Percentiles rank a stretch among this genome's conserved stretches.
phyloP scores from a whole-genome alignment of 1,140 invertebrate species.

The Nasonia longicornis region DNA sequence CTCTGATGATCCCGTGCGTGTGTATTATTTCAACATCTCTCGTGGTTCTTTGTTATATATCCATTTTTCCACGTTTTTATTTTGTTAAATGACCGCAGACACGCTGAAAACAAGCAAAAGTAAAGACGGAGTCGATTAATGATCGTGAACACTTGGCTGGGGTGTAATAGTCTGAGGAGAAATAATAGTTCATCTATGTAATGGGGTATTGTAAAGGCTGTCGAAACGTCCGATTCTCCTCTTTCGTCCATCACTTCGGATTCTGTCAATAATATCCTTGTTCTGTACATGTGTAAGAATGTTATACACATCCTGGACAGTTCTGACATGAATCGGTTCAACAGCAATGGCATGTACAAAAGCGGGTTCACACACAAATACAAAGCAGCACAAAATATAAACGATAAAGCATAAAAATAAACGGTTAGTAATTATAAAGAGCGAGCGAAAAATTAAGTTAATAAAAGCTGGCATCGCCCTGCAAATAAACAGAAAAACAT shows the following conservation, averaged over 20 bases:
- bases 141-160: neutral
- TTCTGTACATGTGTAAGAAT: neutral
- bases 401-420: neutral
- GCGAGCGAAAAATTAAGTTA: neutral
- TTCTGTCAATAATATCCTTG: slow-evolving; percentile 20
- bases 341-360: neutral
- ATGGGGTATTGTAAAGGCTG: neutral
- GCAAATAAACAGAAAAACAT: slow-evolving; percentile 6
- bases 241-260: slow-evolving; percentile 14
- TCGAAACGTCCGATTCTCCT: slow-evolving; percentile 17
- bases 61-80: slow-evolving; percentile 23
- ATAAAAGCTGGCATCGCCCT: neutral
- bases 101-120: slow-evolving; percentile 64
- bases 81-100: slow-evolving; percentile 38
- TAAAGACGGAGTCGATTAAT: slow-evolving; percentile 43
- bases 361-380: too few relatives aligned
- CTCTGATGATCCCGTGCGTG: slow-evolving; percentile 1
- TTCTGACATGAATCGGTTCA: neutral
- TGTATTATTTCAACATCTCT: slow-evolving; percentile 2
- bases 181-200: neutral
- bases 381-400: neutral
- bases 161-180: neutral
- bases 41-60: slow-evolving; percentile 32
- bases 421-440: neutral
- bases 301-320: slow-evolving; percentile 1